Conservation (phyloP, 2,797 vertebrate genomes). For the Semotilus atromaculatus region DNA sequence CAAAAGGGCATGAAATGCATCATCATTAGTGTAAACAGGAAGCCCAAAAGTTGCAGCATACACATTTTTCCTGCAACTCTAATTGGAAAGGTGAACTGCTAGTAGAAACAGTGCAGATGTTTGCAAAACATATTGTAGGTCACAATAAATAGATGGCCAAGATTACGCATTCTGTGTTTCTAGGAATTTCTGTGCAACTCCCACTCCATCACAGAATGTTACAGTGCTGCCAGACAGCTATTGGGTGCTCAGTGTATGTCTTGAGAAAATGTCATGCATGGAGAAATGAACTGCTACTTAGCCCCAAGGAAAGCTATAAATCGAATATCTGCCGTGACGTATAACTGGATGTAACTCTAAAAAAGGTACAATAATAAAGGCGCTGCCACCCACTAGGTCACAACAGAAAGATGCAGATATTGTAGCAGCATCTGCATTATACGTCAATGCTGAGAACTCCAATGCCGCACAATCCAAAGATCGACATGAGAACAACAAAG, state of each 20-base stretch:
- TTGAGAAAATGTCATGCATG: constrained; percentile 8
- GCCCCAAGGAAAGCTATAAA: not conserved
- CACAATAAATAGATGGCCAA: constrained; percentile 21
- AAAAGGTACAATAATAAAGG: constrained; percentile 6
- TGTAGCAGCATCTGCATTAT: not conserved
- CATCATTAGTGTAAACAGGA: constrained; percentile 31
- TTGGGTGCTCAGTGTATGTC: constrained; percentile 1
- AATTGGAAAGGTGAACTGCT: constrained; percentile 19
- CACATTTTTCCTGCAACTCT: not conserved
- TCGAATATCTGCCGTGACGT: not conserved
- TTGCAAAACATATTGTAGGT: constrained; percentile 5
- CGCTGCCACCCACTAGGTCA: not conserved
- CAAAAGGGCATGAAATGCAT: constrained; percentile 2
- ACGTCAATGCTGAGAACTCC: not conserved
- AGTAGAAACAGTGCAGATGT: constrained; percentile 25
- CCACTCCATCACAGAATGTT: not conserved
- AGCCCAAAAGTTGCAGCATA: constrained; percentile 7
- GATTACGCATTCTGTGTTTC: constrained; percentile 30
- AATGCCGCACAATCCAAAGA: not conserved
- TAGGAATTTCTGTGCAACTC: constrained; percentile 9
- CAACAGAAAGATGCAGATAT: not conserved
- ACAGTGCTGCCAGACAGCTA: not conserved
- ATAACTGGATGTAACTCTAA: constrained; percentile 9
- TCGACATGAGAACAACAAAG: not conserved
- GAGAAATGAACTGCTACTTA: constrained; percentile 3